Evolutionary conservation across 2,113 vertebrate species (phyloP).

Genomic region (Tragelaphus imberbis): DNA sequence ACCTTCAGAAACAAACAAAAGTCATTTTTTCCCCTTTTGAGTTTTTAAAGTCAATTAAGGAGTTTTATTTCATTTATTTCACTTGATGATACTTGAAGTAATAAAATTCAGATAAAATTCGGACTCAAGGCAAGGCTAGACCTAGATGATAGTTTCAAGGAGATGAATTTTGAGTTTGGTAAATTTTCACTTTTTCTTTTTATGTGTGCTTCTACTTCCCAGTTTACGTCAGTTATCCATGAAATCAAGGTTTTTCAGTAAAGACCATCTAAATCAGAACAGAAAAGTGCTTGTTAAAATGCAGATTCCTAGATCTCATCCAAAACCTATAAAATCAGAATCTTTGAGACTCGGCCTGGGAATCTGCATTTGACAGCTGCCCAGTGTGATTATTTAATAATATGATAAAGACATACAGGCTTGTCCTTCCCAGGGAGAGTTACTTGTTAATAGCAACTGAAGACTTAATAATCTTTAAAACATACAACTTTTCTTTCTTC

Average conservation of each 20-base stretch:
- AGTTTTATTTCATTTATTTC: slow-evolving; percentile 50
- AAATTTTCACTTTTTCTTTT: background rate
- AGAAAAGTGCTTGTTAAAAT: background rate
- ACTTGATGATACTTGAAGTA: slow-evolving; percentile 14
- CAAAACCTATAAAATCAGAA: background rate
- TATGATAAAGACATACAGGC: background rate
- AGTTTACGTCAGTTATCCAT: background rate
- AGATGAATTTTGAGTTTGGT: background rate
- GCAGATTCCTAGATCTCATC: background rate
- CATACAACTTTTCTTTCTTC: background rate
- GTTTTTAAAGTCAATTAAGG: slow-evolving; percentile 23
- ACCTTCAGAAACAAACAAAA: slow-evolving; percentile 16
- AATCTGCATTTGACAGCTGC: background rate
- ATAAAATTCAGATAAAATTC: background rate
- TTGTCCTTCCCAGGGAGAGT: background rate
- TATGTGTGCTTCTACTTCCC: background rate
- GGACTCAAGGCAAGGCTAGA: background rate
- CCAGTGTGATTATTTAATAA: background rate
- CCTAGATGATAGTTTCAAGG: background rate
- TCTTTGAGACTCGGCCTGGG: background rate
- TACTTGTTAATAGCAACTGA: background rate
- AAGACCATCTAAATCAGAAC: background rate
- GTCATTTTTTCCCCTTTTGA: background rate
- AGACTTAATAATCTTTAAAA: background rate
- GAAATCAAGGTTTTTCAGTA: background rate